Conservation (phyloP, 35 echinoderm and acorn worm species). For the Apostichopus parvimensis region DNA sequence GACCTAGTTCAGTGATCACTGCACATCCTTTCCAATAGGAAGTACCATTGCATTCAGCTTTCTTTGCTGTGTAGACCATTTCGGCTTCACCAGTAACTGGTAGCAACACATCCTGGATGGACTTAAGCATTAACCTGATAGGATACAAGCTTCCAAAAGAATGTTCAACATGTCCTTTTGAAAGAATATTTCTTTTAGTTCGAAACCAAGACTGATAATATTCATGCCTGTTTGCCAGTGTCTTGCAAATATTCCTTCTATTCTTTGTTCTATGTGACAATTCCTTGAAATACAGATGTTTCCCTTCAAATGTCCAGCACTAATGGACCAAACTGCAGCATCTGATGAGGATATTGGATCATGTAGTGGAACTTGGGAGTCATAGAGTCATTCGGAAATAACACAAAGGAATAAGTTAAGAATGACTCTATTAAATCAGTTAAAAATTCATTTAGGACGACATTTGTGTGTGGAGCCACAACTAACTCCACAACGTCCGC, state of each 20-base stretch:
- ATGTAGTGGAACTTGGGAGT: constrained; percentile 64
- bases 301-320: constrained; percentile 59
- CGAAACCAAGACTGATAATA: constrained; percentile 59
- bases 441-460: constrained; percentile 25
- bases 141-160: constrained; percentile 23
- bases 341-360: constrained; percentile 50
- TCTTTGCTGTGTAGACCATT: constrained; percentile 52
- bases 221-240: constrained; percentile 55
- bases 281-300: constrained; percentile 55
- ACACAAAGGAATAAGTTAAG: neutral
- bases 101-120: constrained; percentile 31
- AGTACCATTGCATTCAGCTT: constrained; percentile 37
- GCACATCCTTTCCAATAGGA: constrained; percentile 40
- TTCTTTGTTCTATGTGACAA: constrained; percentile 49
- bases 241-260: constrained; percentile 56
- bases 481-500: constrained; percentile 59
- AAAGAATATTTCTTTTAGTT: constrained; percentile 23
- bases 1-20: neutral
- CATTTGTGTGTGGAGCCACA: neutral
- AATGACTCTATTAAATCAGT: constrained; percentile 52
- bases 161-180: constrained; percentile 24
- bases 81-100: constrained; percentile 23
- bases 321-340: constrained; percentile 56
- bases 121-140: constrained; percentile 36
- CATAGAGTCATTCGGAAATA: constrained; percentile 53